These are phyloP conservation scores for Heterocephalus glaber DNA, from an alignment of 2,113 vertebrate genomes.

Conservation along the genomic window DNA sequence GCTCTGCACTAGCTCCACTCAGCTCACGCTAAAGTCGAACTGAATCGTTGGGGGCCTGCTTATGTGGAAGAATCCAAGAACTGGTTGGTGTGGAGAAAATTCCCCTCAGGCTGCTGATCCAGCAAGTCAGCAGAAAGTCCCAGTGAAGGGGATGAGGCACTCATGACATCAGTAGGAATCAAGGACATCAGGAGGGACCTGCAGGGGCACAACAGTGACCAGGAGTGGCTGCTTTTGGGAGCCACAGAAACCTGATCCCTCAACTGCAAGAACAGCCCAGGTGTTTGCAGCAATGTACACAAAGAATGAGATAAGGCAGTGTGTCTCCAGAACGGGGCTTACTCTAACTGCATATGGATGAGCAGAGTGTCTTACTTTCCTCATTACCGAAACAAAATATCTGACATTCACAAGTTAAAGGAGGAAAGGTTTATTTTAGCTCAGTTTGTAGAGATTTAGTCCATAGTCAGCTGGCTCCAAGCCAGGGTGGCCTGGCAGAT, in stretches of 20 bases:
- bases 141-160: not conserved
- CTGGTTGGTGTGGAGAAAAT: not conserved
- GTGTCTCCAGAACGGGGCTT: not conserved
- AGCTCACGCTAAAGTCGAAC: not conserved
- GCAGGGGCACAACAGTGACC: no score
- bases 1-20: not conserved
- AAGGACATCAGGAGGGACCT: no score
- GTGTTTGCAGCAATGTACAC: not conserved
- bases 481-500: not conserved
- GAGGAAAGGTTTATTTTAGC: not conserved
- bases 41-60: not conserved
- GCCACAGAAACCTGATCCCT: not conserved
- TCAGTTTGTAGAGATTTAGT: not conserved
- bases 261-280: not conserved
- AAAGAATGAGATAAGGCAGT: not conserved
- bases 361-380: not conserved
- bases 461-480: not conserved
- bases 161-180: accelerated
- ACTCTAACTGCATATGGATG: not conserved
- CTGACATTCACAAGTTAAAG: not conserved
- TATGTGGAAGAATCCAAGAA: not conserved
- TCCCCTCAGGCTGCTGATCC: not conserved
- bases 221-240: accelerated
- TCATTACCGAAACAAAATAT: not conserved
- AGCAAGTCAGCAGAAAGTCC: not conserved